These are phyloP conservation scores for Chrysolina americana DNA, from an alignment of 2,888 invertebrate species.

Conservation along the genomic window DNA sequence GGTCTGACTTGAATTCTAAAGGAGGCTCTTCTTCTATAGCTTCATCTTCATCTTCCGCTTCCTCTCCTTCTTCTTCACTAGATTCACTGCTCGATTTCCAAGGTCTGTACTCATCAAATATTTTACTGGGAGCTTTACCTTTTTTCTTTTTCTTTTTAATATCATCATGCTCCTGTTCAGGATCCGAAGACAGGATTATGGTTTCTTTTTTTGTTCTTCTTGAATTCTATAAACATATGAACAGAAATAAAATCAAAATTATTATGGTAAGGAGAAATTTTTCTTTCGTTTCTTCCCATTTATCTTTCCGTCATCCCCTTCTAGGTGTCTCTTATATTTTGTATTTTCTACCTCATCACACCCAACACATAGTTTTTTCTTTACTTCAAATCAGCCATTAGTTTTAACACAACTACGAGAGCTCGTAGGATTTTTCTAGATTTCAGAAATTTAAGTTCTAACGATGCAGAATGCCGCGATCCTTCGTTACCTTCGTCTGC, in stretches of 20 bases:
- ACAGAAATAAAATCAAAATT: not conserved
- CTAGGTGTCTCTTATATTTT: too few species aligned
- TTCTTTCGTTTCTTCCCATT: too few species aligned
- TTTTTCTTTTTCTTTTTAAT: constrained; percentile 68
- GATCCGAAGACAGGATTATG: constrained; percentile 10
- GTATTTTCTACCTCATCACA: too few species aligned
- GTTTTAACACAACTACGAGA: too few species aligned
- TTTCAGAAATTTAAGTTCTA: too few species aligned
- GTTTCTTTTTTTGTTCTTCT: constrained; percentile 30
- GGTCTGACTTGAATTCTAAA: constrained; percentile 76
- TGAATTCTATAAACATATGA: not conserved
- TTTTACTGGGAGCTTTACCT: constrained; percentile 61
- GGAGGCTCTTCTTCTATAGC: constrained; percentile 60
- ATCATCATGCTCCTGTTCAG: constrained; percentile 64
- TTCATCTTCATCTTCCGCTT: constrained; percentile 68
- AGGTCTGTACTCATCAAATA: constrained; percentile 72
- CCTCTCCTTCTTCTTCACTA: constrained; percentile 65
- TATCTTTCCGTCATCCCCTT: too few species aligned
- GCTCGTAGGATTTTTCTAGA: too few species aligned
- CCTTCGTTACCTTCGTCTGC: too few species aligned
- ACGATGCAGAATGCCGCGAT: too few species aligned
- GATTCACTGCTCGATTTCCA: constrained; percentile 76
- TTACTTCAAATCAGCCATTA: too few species aligned
- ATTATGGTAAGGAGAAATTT: too few species aligned
- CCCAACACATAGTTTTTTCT: too few species aligned